Evolutionary conservation across 2,888 invertebrate species (phyloP), one percentile per base, ranked within the genome.

Genomic region (Periphyllus acericola): DNA sequence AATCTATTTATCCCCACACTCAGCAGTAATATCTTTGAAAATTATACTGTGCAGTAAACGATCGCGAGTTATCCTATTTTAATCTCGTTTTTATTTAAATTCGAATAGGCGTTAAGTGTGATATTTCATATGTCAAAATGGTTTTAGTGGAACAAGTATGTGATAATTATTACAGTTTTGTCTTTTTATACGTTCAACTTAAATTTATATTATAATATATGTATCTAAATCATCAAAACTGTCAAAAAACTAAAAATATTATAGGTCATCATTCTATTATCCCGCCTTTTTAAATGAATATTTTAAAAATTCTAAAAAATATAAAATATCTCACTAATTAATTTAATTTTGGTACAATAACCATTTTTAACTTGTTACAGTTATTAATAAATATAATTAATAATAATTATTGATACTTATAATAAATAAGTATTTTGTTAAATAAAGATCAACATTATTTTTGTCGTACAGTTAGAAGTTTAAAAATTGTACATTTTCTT

Each of bases 91-190:
- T 14, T 25, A 25, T 52, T 46, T 81, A 32, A 19, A 19, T 78
- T 55, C 11, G 19, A 8, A 19, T 74, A 32, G 11, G 9, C 11
- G 9, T 46, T 8, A 46, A 46, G 29, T 71, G 8, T 17, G 40
- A 32, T 71, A 46, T 71, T 52, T 36, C 36, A 21, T 29, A 3
- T 74, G 32, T 11, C 74, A 36, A 83, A 83, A 75, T 83, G 74
- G 60, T 74, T 36, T 21, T 83, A 60, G 83, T 83, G 5, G 83
- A 83, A 14, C 83, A 74, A 72, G 83, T 83, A 74, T 36, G 83
- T 83, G 74, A 55, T 74, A 29, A 36, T 36, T 60, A 60, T 79
- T 78, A 29, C 29, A 40, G 40, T 76, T 46, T 52, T 52, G 17
- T 75, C n/a, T 40, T 21, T 5, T n/a, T 46, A 36, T 74, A 21